Base-by-base conservation (phyloP, 1,140 invertebrate species). In the Zaprionus tsacasi region DNA sequence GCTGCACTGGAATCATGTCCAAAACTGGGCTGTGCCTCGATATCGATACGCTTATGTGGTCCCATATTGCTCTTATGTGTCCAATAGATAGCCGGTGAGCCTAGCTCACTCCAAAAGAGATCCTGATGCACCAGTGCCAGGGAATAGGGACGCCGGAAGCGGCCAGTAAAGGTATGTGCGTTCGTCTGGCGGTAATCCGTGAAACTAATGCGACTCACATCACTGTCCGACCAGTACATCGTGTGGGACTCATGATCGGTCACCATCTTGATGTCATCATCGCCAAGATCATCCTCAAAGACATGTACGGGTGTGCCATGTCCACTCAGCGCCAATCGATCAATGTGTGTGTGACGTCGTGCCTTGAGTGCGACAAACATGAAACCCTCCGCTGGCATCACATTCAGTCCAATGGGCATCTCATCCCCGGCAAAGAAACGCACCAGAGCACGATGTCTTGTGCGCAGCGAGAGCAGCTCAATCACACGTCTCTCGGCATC, bases 331-430 rank as follows among this genome's bases (percentile, higher is more conserved):
- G 93, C 81, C 59, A 95, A 83, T 21, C 94, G 93, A 78, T 95
- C 95, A 15, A 97, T 94, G 36, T 94, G 94, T 15, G 93, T 93
- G 8, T 92, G 83, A 2, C 93, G 66, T 0, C 70, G 78, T 8
- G 93, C 93, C 65, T 91, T 79, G 12, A 96, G 93, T 0, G 95
- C 94, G 0, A 96, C 93, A 65, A 95, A 95, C 94, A 96, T 95
- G n/a, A 94, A 96, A 94, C 95, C 95, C 80, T 95, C 93, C 66
- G 95, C 93, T 25, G 96, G 94, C 59, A 95, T 90, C 0, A 96
- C 71, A 15, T 93, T 94, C 1, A 97, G 89, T 45, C 94, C 94
- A 38, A 95, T 89, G 1, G 96, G 95, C 4, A 92, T 90, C 79
- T 95, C 94, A 2, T 93, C 92, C 8, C 93, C 93, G 0, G 92